phyloP scores from a whole-genome alignment of 2,888 invertebrate species.

The Heliconius ismenius region DNA sequence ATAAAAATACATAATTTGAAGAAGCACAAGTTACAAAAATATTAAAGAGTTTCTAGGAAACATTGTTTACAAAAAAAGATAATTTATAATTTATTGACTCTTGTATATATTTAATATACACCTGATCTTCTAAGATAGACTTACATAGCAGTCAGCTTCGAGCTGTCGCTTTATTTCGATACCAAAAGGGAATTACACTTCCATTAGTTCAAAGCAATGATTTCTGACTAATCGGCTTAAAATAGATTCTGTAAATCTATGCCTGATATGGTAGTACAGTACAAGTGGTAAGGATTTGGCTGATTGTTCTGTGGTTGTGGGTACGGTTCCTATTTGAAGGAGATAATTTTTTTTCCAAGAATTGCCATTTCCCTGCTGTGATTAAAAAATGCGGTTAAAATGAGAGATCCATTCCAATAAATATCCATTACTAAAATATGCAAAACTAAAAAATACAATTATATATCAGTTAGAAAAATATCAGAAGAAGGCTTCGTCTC shows the following conservation, averaged over 20 bases:
- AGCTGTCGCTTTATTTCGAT: not conserved
- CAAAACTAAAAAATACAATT: too few species aligned
- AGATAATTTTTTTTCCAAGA: not conserved
- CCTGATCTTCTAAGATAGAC: not conserved
- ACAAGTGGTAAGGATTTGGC: not conserved
- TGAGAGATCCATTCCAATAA: too few species aligned
- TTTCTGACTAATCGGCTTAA: constrained; percentile 1
- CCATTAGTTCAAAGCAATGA: constrained; percentile 5
- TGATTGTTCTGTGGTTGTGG: not conserved
- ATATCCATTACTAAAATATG: too few species aligned
- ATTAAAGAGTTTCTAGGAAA: too few species aligned
- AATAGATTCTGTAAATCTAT: constrained; percentile 1
- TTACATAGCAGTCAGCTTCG: not conserved
- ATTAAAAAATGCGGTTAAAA: not conserved
- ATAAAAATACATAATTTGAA: too few species aligned
- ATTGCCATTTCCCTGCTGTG: not conserved
- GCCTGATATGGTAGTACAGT: not conserved
- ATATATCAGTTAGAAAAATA: not conserved
- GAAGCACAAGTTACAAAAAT: too few species aligned
- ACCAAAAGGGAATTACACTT: constrained; percentile 5
- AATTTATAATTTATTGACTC: not conserved
- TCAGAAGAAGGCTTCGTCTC: not conserved
- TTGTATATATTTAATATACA: not conserved
- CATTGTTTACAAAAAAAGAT: too few species aligned
- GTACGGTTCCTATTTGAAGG: not conserved